Conservation (phyloP, 2,888 invertebrate genomes). For the Hecatera dysodea region DNA sequence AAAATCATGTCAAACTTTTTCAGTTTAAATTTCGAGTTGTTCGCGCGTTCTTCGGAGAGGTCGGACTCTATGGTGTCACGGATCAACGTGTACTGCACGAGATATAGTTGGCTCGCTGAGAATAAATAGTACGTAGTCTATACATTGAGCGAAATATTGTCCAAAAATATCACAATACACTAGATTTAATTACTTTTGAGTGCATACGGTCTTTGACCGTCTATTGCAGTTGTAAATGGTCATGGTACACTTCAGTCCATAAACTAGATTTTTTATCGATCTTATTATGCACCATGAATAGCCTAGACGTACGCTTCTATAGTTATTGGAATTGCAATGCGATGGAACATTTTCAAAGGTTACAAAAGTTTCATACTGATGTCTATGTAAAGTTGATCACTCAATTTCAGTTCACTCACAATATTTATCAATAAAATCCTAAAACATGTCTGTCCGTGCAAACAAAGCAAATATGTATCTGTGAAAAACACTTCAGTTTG, state of each 20-base stretch:
- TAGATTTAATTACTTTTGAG: conserved; percentile 51
- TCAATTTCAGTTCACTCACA: background rate
- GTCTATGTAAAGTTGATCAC: background rate
- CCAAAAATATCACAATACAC: conserved; percentile 51
- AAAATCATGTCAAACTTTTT: conserved; percentile 7
- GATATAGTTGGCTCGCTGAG: conserved; percentile 68
- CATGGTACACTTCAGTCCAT: background rate
- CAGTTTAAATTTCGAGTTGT: conserved; percentile 42
- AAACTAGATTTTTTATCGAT: background rate
- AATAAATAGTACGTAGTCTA: conserved; percentile 71
- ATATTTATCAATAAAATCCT: background rate
- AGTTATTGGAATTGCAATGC: conserved; percentile 18
- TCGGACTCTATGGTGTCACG: conserved; percentile 60
- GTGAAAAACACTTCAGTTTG: background rate
- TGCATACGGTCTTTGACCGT: conserved; percentile 20
- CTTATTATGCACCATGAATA: conserved; percentile 25
- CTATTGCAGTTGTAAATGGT: conserved; percentile 24
- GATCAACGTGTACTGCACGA: conserved; percentile 75
- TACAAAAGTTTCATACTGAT: conserved; percentile 15
- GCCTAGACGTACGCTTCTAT: conserved; percentile 12
- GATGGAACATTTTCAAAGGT: conserved; percentile 20
- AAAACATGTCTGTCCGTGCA: background rate
- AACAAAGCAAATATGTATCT: background rate
- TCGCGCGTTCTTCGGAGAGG: conserved; percentile 34
- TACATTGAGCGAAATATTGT: conserved; percentile 58